phyloP scores from a whole-genome alignment of 2,797 vertebrate species.

The Carcharodon carcharias region DNA sequence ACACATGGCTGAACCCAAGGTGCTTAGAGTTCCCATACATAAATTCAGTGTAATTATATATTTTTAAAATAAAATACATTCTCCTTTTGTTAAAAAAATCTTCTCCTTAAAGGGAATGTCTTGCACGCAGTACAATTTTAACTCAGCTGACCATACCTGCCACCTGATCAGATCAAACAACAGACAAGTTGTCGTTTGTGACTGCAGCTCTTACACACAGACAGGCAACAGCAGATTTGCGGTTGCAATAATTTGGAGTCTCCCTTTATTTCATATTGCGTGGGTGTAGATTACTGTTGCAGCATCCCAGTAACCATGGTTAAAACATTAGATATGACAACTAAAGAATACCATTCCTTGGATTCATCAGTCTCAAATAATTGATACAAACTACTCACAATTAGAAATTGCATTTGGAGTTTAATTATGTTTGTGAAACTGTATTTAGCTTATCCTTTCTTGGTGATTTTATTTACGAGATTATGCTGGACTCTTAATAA shows the following conservation, averaged over 20 bases:
- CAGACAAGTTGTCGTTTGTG: neutral
- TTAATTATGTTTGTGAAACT: neutral
- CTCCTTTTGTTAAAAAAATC: neutral
- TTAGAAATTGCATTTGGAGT: neutral
- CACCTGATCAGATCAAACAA: neutral
- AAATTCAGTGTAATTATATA: neutral
- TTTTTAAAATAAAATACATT: neutral
- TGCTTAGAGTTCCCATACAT: neutral
- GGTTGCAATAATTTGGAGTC: neutral
- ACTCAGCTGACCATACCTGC: neutral
- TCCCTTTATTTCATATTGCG: neutral
- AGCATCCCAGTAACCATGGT: neutral
- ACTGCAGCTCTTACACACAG: neutral
- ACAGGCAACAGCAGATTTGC: neutral
- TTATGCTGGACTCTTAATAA: neutral
- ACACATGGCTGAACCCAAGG: neutral
- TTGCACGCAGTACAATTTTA: too few relatives aligned
- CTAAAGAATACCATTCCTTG: neutral
- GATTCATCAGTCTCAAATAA: neutral
- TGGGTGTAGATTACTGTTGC: neutral
- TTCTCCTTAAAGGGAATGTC: neutral
- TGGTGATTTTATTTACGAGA: neutral
- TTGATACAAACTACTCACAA: neutral
- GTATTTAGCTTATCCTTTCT: neutral
- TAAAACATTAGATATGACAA: neutral